These are phyloP conservation scores for Bacillus rossius DNA, from an alignment of 1,140 invertebrate genomes.

Conservation along the genomic window DNA sequence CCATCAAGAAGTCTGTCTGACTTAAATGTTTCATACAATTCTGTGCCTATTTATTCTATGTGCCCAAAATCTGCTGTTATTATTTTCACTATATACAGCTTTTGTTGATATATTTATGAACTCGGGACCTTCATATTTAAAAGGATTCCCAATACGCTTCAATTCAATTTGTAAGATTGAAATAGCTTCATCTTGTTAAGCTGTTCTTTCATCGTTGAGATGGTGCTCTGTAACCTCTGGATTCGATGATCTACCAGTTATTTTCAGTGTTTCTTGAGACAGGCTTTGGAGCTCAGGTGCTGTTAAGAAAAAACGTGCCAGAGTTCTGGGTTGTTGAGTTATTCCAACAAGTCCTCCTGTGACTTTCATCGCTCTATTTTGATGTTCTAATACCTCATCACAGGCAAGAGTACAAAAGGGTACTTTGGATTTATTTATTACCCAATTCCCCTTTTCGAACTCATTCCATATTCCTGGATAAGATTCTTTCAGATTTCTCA, in stretches of 20 bases:
- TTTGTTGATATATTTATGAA: conserved; percentile 3
- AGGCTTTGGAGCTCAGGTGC: conserved; percentile 3
- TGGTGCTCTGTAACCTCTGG: neutral
- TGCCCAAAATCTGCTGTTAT: neutral
- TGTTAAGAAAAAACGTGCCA: conserved; percentile 2
- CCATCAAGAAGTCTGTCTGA: neutral
- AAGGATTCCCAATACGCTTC: conserved; percentile 1
- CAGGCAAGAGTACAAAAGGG: too few relatives aligned
- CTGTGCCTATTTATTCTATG: neutral
- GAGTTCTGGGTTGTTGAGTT: neutral
- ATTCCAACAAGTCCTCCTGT: conserved; percentile 1
- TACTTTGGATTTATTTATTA: too few relatives aligned
- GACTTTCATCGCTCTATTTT: conserved; percentile 5
- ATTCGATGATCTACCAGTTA: neutral
- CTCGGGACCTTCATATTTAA: neutral
- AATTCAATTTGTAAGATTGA: neutral
- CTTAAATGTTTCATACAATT: conserved; percentile 2
- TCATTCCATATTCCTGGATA: too few relatives aligned
- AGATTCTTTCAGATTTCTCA: too few relatives aligned
- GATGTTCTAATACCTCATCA: too few relatives aligned
- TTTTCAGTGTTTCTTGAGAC: neutral
- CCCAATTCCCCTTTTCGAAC: too few relatives aligned
- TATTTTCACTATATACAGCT: neutral
- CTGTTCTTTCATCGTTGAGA: neutral
- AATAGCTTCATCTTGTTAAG: neutral